Evolutionary conservation across 2,888 invertebrate genomes (phyloP).

Genomic region (Plemyria rubiginata): DNA sequence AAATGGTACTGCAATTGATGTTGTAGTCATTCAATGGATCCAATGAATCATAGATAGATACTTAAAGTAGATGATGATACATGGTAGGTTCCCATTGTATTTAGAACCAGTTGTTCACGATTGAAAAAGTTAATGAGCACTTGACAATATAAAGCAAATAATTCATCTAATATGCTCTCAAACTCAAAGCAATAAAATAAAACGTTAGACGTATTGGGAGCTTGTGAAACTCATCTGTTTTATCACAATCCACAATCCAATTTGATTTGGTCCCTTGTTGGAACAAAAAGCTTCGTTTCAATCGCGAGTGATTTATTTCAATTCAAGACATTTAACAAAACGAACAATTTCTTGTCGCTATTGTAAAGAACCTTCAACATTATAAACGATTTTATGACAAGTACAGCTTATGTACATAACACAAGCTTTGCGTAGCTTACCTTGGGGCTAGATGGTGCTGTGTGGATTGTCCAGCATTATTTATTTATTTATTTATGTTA

Average conservation of each 20-base stretch:
- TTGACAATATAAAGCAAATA: slow-evolving; percentile 30
- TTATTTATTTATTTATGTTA: too few species aligned
- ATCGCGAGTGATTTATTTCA: slow-evolving; percentile 50
- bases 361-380: slow-evolving; percentile 39
- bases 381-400: slow-evolving; percentile 19
- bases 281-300: slow-evolving; percentile 45
- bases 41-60: slow-evolving; percentile 34
- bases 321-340: slow-evolving; percentile 45
- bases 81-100: slow-evolving; percentile 30
- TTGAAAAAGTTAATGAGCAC: slow-evolving; percentile 36
- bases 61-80: slow-evolving; percentile 22
- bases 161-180: slow-evolving; percentile 9
- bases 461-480: too few species aligned
- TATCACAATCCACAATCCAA: slow-evolving; percentile 48
- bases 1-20: slow-evolving; percentile 33
- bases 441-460: too few species aligned
- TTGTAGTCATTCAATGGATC: slow-evolving; percentile 37
- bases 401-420: neutral
- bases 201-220: slow-evolving; percentile 25
- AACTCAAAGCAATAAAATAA: slow-evolving; percentile 30
- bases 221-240: slow-evolving; percentile 36
- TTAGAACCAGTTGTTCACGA: slow-evolving; percentile 31
- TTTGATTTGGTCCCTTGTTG: slow-evolving; percentile 49
- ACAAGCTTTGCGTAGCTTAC: too few species aligned
- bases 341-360: slow-evolving; percentile 41